These are phyloP conservation scores for Eunapius fragilis DNA, from an alignment of 37 sponge, comb jelly and placozoan species.

Conservation along the genomic window DNA sequence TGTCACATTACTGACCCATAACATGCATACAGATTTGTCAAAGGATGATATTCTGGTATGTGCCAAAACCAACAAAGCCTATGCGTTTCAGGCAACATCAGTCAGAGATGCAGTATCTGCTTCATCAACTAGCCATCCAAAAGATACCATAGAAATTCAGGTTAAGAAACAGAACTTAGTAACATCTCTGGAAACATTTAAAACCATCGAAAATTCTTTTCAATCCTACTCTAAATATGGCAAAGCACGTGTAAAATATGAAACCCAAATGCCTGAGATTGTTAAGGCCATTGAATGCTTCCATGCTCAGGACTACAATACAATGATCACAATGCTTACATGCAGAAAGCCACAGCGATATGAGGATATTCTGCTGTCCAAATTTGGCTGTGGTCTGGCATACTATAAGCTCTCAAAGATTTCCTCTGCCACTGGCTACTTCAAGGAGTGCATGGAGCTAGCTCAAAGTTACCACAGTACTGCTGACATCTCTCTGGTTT, in stretches of 20 bases:
- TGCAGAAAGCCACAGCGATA: not conserved
- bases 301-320: not conserved
- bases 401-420: not conserved
- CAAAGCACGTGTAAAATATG: not conserved
- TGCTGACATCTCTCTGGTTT: conserved; percentile 42
- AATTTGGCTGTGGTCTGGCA: not conserved
- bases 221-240: not conserved
- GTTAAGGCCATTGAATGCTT: not conserved
- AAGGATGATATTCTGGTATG: too few relatives aligned
- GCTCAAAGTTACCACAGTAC: not conserved
- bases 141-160: too few relatives aligned
- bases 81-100: too few relatives aligned
- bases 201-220: too few relatives aligned
- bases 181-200: too few relatives aligned
- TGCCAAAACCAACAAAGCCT: too few relatives aligned
- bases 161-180: too few relatives aligned
- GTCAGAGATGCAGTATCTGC: too few relatives aligned
- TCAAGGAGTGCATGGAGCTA: not conserved
- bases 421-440: not conserved
- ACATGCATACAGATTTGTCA: too few relatives aligned
- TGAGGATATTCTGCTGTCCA: not conserved
- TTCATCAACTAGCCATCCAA: too few relatives aligned
- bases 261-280: not conserved
- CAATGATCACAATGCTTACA: not conserved
- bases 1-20: too few relatives aligned